Conservation (phyloP, 2,888 invertebrate species). For the Pseudococcus viburni region DNA sequence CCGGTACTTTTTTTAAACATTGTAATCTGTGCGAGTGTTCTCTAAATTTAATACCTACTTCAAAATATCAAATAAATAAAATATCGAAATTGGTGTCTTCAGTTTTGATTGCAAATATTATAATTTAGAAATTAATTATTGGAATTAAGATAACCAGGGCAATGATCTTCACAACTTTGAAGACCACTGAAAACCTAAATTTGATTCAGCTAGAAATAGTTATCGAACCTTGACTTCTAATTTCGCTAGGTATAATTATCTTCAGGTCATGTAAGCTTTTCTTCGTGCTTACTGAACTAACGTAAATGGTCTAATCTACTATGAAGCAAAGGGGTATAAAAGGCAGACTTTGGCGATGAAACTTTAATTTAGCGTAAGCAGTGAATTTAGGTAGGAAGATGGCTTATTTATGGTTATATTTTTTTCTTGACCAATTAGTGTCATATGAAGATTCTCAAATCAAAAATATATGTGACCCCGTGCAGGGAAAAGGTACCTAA, state of each 20-base stretch:
- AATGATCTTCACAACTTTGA: not conserved
- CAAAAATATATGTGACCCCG: too few species aligned
- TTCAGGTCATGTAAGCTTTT: conserved; percentile 46
- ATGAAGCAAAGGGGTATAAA: not conserved
- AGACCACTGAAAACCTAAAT: conserved; percentile 13
- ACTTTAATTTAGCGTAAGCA: not conserved
- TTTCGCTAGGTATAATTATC: conserved; percentile 12
- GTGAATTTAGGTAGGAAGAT: not conserved
- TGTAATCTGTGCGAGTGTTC: not conserved
- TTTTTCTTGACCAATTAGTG: not conserved
- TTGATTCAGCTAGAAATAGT: not conserved
- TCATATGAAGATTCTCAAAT: too few species aligned
- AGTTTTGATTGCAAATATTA: too few species aligned
- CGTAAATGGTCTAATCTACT: conserved; percentile 17
- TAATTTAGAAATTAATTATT: too few species aligned
- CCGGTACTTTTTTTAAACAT: too few species aligned
- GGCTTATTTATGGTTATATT: not conserved
- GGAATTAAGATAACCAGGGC: too few species aligned
- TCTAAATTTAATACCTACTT: not conserved
- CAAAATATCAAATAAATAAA: too few species aligned
- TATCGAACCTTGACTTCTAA: conserved; percentile 30
- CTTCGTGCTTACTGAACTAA: conserved; percentile 17
- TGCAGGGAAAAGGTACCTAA: too few species aligned
- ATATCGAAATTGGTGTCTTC: too few species aligned
- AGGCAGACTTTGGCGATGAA: not conserved